A percentile compares a stretch with the other conserved stretches of the same genome.
phyloP scores from a whole-genome alignment of 92 coral and sea anemone species.

The Siderastrea siderea region DNA sequence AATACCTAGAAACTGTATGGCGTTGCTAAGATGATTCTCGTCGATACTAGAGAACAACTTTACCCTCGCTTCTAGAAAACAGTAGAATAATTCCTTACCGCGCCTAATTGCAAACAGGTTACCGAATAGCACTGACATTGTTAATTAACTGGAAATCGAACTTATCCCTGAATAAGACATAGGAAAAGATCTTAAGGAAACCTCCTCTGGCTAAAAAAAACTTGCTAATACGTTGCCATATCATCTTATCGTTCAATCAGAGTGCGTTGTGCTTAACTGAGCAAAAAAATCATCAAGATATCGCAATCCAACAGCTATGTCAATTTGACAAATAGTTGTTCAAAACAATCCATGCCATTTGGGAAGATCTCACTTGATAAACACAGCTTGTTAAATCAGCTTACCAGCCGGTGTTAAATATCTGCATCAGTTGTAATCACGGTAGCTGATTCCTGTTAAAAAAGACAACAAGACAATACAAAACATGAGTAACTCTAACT shows the following conservation, averaged over 20 bases:
- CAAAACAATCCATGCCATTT: not conserved
- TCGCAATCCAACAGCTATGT: not conserved
- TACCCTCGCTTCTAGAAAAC: conserved; percentile 1
- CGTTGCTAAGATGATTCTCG: not conserved
- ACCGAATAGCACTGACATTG: not conserved
- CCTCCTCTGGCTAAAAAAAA: too few species aligned
- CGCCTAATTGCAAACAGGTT: not conserved
- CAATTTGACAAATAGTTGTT: not conserved
- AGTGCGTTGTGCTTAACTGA: not conserved
- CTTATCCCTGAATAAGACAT: not conserved
- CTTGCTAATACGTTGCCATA: not conserved
- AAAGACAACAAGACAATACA: not conserved
- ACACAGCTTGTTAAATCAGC: not conserved
- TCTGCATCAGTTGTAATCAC: not conserved
- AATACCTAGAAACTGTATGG: not conserved
- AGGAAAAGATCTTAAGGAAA: too few species aligned
- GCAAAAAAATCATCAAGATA: not conserved
- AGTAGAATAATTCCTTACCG: not conserved
- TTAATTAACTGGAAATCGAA: not conserved
- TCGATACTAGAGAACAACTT: not conserved
- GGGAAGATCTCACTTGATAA: not conserved
- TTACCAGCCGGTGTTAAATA: not conserved
- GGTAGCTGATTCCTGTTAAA: not conserved
- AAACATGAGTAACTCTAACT: not conserved
- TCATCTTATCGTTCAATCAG: not conserved